Conservation (phyloP, 2,888 invertebrate genomes). For the Microctonus aethiopoides region DNA sequence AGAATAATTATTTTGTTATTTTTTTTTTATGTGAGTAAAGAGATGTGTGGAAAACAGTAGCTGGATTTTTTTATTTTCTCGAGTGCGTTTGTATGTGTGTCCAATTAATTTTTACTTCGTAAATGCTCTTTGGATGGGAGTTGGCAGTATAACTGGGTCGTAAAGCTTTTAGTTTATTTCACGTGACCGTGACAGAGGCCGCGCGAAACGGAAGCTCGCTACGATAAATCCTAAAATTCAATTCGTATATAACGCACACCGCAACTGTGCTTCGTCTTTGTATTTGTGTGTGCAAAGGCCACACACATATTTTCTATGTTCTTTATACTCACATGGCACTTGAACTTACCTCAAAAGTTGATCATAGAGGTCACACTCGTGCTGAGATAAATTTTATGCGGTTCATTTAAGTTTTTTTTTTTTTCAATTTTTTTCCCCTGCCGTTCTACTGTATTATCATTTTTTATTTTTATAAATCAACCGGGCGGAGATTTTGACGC, state of each 20-base stretch:
- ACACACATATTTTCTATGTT: not conserved
- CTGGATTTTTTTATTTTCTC: constrained; percentile 1
- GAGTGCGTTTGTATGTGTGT: constrained; percentile 47
- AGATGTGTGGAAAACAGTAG: not conserved
- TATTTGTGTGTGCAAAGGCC: not conserved
- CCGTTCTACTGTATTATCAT: not conserved
- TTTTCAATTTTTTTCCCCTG: constrained; percentile 23
- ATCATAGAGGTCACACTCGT: constrained; percentile 24
- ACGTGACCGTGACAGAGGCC: constrained; percentile 40
- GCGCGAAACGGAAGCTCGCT: constrained; percentile 63
- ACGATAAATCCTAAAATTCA: constrained; percentile 66
- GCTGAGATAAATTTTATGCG: constrained; percentile 11
- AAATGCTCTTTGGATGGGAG: constrained; percentile 9
- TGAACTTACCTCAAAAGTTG: constrained; percentile 16
- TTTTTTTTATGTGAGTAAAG: not conserved
- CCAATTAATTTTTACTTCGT: constrained; percentile 52
- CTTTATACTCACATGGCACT: constrained; percentile 5
- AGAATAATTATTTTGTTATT: not conserved
- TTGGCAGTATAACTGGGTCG: constrained; percentile 46
- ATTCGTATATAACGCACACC: constrained; percentile 48
- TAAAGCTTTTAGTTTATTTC: constrained; percentile 63
- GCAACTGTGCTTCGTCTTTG: not conserved
- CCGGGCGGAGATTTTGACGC: constrained; percentile 34
- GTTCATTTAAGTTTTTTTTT: constrained; percentile 13
- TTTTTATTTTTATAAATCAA: not conserved